These are phyloP conservation scores for Melospiza melodia DNA, from an alignment of 2,113 vertebrate species.

Conservation along the genomic window DNA sequence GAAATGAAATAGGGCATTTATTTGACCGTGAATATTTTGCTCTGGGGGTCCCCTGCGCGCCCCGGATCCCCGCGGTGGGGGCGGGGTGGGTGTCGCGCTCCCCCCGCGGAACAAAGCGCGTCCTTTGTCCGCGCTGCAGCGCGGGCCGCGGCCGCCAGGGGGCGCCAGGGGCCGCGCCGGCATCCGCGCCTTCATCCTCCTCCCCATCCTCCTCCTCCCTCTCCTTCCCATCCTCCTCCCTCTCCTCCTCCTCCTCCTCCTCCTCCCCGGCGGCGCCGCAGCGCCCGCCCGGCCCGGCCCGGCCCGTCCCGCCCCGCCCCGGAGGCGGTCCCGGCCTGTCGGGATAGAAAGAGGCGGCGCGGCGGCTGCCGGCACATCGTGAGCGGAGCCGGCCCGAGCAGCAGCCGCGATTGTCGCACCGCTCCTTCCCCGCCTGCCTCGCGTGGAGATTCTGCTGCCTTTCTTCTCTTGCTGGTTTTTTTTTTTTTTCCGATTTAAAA, in stretches of 20 bases:
- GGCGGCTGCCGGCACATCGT: not conserved
- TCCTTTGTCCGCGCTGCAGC: constrained; percentile 33
- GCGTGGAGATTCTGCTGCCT: not conserved
- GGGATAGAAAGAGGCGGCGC: not conserved
- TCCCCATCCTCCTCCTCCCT: not conserved
- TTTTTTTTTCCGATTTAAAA: rapidly evolving
- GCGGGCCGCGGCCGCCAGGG: not conserved
- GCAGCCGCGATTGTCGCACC: rapidly evolving
- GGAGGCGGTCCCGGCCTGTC: not conserved
- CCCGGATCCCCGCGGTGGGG: not conserved
- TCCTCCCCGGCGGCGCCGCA: not conserved
- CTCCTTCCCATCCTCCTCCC: not conserved
- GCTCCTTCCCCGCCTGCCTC: not conserved
- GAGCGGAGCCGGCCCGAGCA: not conserved
- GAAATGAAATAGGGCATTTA: rapidly evolving
- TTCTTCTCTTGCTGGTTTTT: rapidly evolving
- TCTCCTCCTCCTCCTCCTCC: not conserved
- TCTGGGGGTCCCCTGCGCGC: not conserved
- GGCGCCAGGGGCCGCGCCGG: not conserved
- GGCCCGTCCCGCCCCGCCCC: not conserved
- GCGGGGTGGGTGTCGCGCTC: not conserved
- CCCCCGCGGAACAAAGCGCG: not conserved
- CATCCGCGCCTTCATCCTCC: not conserved
- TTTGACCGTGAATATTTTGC: rapidly evolving
- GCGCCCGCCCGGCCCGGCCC: not conserved